Evolutionary conservation across 1,140 invertebrate genomes (phyloP), one percentile per base, ranked within the genome.

Genomic region (Plutomurus gul): DNA sequence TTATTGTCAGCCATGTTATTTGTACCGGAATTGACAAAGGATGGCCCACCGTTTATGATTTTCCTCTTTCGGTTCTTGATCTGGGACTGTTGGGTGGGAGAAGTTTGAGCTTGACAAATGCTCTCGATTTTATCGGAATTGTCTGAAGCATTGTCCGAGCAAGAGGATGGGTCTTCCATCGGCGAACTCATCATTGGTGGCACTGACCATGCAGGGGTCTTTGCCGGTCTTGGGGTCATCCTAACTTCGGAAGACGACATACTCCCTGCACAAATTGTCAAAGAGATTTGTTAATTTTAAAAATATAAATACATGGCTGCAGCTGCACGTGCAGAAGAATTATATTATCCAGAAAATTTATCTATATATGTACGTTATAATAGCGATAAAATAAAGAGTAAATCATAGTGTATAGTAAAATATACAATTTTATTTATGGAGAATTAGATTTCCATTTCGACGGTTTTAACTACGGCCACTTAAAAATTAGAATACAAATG

Each of bases 181-280:
- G 77, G 80, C 5, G 80, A 81, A 4, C 74, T 47, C 79, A 80
- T 79, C 18, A 81, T n/a, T 11, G 78, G 78, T 13, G 82, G 80
- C 36, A 81, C 80, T 0, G 79, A 82, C 82, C 82, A 84, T 36
- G 84, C 84, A 7, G 84, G 81, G 4, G 78, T 81, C 40, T 84
- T 84, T 11, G 84, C 78, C 27, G 84, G 84, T 56, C 84, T 72
- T 30, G 84, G 84, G 11, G 79, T 84, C 87, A 70, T 87, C 87
- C 72, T 85, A 87, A 82, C 86, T 70, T 77, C 82, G 27, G 81
- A 81, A 25, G 78, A 81, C 11, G 78, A 82, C 83, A 84, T 82
- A 36, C 79, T 84, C 71, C 81, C 83, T 82, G 22, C 18, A 22
- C n/a, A n/a, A n/a, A n/a, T n/a, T n/a, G n/a, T n/a, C n/a, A n/a